phyloP scores from a whole-genome alignment of 2,113 vertebrate genomes.

The Syngnathus typhle region DNA sequence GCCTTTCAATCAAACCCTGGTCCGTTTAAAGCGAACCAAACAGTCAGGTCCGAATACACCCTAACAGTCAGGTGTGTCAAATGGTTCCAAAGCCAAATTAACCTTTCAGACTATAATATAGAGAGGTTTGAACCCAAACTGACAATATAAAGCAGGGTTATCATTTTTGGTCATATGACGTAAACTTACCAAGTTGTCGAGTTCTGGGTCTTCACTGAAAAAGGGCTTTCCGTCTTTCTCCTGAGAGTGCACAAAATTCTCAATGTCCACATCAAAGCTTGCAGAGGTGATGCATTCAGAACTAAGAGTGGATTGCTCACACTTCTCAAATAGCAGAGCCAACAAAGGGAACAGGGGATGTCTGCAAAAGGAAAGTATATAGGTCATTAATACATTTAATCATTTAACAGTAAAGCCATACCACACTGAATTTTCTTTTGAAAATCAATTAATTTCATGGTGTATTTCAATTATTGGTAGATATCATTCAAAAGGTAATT shows the following conservation, averaged over 20 bases:
- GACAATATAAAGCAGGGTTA: not conserved
- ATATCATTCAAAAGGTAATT: too few species aligned
- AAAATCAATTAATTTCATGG: too few species aligned
- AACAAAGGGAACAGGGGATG: slow-evolving; percentile 92
- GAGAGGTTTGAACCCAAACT: not conserved
- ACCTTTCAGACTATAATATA: not conserved
- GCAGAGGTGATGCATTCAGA: slow-evolving; percentile 96
- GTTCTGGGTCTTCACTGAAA: slow-evolving; percentile 95
- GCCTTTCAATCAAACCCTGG: too few species aligned
- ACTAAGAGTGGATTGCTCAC: slow-evolving; percentile 93
- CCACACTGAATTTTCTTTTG: too few species aligned
- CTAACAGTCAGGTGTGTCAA: too few species aligned
- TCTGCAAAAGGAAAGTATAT: slow-evolving; percentile 55
- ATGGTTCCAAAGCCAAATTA: not conserved
- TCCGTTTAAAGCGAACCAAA: too few species aligned
- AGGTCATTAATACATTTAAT: not conserved
- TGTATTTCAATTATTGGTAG: too few species aligned
- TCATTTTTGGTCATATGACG: not conserved
- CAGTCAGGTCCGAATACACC: too few species aligned
- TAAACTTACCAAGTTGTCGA: slow-evolving; percentile 88
- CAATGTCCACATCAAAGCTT: slow-evolving; percentile 95
- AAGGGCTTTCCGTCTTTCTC: slow-evolving; percentile 95
- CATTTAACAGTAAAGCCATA: not conserved
- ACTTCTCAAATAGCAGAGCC: slow-evolving; percentile 94
- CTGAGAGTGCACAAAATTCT: slow-evolving; percentile 94